These are phyloP conservation scores for Parnassius apollo DNA, from an alignment of 2,888 invertebrate species.

Conservation along the genomic window DNA sequence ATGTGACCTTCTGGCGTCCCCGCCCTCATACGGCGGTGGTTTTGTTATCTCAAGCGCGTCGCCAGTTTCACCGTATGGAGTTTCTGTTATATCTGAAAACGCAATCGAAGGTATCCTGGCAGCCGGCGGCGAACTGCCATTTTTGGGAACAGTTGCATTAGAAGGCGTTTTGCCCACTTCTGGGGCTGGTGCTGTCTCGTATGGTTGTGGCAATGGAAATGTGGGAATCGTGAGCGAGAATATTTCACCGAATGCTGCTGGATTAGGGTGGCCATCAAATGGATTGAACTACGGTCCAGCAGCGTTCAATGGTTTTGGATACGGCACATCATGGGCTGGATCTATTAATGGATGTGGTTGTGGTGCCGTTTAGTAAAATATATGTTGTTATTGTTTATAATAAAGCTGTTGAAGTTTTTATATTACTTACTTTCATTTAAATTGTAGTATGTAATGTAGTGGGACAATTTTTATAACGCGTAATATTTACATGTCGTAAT, in stretches of 20 bases:
- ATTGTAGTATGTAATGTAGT: no score
- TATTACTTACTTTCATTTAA: no score
- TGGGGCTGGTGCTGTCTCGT: constrained; percentile 38
- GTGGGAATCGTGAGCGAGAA: constrained; percentile 33
- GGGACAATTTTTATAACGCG: no score
- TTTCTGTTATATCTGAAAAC: constrained; percentile 40
- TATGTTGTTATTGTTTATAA: no score
- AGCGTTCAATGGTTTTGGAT: constrained; percentile 20
- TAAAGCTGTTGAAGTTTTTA: no score
- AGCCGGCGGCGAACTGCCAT: constrained; percentile 36
- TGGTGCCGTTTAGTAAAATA: constrained; percentile 8
- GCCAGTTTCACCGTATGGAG: constrained; percentile 33
- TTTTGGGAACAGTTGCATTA: constrained; percentile 38
- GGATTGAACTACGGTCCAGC: constrained; percentile 2
- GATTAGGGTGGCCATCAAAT: constrained; percentile 4
- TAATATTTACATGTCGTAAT: no score
- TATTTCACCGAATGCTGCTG: constrained; percentile 21
- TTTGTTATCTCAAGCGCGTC: constrained; percentile 41
- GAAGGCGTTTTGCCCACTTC: constrained; percentile 36
- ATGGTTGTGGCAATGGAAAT: constrained; percentile 37
- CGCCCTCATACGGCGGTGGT: constrained; percentile 31
- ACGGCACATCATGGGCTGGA: constrained; percentile 20
- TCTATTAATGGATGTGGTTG: constrained; percentile 16
- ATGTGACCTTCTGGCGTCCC: no score
- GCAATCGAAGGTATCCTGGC: constrained; percentile 38